phyloP scores from a whole-genome alignment of 2,113 vertebrate species.

The Prolemur simus region DNA sequence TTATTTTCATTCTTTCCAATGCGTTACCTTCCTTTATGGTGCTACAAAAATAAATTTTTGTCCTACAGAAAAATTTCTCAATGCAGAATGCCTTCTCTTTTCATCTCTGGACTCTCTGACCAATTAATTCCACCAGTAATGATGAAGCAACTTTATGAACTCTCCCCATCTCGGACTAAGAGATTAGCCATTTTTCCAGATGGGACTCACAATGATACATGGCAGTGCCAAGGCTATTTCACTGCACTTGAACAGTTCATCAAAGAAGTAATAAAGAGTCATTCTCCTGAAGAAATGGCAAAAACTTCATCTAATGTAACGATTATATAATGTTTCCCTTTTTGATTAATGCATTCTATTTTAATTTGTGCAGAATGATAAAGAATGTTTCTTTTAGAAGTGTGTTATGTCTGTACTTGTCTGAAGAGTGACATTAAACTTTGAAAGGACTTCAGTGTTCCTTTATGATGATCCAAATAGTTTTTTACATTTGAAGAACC shows the following conservation, averaged over 20 bases:
- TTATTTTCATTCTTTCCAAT: constrained; percentile 98
- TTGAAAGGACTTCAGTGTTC: constrained; percentile 76
- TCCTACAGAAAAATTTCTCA: constrained; percentile 94
- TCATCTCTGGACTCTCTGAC: constrained; percentile 98
- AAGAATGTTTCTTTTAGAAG: constrained; percentile 81
- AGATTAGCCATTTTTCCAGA: constrained; percentile 97
- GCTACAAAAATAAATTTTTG: constrained; percentile 98
- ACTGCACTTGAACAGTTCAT: constrained; percentile 97
- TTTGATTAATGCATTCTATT: constrained; percentile 73
- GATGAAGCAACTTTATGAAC: constrained; percentile 99
- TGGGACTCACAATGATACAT: constrained; percentile 98
- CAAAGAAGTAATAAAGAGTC: constrained; percentile 95
- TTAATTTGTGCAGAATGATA: constrained; percentile 80
- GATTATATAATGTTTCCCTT: constrained; percentile 89
- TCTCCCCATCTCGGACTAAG: constrained; percentile 98
- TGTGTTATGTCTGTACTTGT: constrained; percentile 80
- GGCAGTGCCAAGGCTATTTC: constrained; percentile 99
- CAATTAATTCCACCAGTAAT: constrained; percentile 98
- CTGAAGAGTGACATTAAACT: constrained; percentile 83
- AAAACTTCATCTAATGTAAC: constrained; percentile 94
- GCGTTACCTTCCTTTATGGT: constrained; percentile 97
- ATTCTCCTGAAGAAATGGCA: constrained; percentile 91
- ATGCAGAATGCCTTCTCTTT: constrained; percentile 98
- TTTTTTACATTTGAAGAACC: constrained; percentile 82
- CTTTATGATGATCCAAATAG: constrained; percentile 75